A percentile compares a stretch with the other conserved stretches of the same genome.
Conservation (phyloP, 2,113 vertebrate species). For the Apistogramma diplotaenia region DNA sequence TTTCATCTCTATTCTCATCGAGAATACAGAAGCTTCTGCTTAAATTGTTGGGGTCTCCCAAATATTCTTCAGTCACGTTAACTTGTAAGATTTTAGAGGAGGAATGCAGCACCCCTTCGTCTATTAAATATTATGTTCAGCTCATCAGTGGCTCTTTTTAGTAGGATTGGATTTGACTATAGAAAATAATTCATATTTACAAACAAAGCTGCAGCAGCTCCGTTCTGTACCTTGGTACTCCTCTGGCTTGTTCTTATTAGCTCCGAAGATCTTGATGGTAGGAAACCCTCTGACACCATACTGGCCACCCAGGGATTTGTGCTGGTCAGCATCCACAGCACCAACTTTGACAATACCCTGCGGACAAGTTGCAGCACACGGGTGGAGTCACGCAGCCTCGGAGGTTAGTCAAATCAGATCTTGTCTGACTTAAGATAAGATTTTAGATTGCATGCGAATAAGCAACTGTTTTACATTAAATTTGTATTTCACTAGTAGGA, state of each 20-base stretch:
- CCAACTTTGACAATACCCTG: slow-evolving; percentile 94
- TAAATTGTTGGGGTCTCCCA: not conserved
- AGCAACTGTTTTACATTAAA: not conserved
- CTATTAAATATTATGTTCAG: not conserved
- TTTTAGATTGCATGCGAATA: not conserved
- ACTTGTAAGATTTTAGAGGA: not conserved
- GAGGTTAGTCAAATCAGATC: not conserved
- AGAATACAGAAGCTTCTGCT: not conserved
- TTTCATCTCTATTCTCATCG: not conserved
- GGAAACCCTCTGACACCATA: slow-evolving; percentile 93
- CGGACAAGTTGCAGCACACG: not conserved
- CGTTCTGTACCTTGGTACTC: slow-evolving; percentile 88
- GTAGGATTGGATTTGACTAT: not conserved
- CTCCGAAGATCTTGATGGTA: slow-evolving; percentile 95
- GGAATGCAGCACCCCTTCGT: not conserved
- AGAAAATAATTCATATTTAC: not conserved
- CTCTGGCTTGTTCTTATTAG: slow-evolving; percentile 93
- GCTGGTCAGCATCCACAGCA: slow-evolving; percentile 93
- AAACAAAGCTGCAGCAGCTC: not conserved
- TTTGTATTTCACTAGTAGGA: not conserved
- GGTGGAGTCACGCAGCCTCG: not conserved
- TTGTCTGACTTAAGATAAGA: not conserved
- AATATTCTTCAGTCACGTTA: not conserved
- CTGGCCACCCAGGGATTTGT: slow-evolving; percentile 90
- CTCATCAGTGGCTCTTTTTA: not conserved